phyloP scores from a whole-genome alignment of 2,797 vertebrate genomes.

The Melanotaenia pygmaea region DNA sequence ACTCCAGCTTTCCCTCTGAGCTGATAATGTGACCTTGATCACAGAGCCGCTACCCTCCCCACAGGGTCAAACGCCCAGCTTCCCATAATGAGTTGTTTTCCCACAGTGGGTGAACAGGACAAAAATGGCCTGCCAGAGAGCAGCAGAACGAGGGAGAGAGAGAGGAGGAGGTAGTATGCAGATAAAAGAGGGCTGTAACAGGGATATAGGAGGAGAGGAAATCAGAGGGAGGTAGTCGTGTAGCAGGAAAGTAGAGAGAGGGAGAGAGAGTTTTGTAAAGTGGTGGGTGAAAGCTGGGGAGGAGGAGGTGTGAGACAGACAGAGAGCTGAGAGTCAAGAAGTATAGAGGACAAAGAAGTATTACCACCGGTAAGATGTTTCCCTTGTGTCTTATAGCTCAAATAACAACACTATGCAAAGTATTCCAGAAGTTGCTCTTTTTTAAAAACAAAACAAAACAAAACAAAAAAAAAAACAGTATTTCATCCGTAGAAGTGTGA shows the following conservation, averaged over 20 bases:
- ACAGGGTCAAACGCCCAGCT: slow-evolving; percentile 59
- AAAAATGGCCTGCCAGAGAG: slow-evolving; percentile 69
- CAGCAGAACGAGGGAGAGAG: slow-evolving; percentile 27
- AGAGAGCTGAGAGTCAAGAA: slow-evolving; percentile 48
- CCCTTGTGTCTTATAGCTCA: slow-evolving; percentile 37
- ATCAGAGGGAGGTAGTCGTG: slow-evolving; percentile 43
- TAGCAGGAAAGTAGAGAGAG: slow-evolving; percentile 24
- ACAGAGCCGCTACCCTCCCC: slow-evolving; percentile 63
- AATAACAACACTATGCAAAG: slow-evolving; percentile 5
- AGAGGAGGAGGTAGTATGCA: slow-evolving; percentile 9
- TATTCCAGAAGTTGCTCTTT: background rate
- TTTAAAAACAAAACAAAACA: too few relatives aligned
- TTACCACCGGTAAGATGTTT: slow-evolving; percentile 71
- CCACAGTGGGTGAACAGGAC: slow-evolving; percentile 80
- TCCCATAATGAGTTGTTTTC: slow-evolving; percentile 86
- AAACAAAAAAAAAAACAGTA: too few relatives aligned
- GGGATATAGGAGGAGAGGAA: slow-evolving; percentile 49
- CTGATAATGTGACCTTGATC: slow-evolving; percentile 83
- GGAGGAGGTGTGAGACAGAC: slow-evolving; percentile 50
- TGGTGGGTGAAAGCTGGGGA: slow-evolving; percentile 50
- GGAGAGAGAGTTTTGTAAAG: slow-evolving; percentile 41
- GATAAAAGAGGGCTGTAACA: slow-evolving; percentile 49
- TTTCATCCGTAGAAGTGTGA: background rate
- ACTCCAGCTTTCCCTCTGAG: slow-evolving; percentile 33
- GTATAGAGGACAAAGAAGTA: slow-evolving; percentile 49